A percentile compares a stretch with the other conserved stretches of the same genome.
Conservation (phyloP, 2,888 invertebrate species). For the Antheraea yamamai region DNA sequence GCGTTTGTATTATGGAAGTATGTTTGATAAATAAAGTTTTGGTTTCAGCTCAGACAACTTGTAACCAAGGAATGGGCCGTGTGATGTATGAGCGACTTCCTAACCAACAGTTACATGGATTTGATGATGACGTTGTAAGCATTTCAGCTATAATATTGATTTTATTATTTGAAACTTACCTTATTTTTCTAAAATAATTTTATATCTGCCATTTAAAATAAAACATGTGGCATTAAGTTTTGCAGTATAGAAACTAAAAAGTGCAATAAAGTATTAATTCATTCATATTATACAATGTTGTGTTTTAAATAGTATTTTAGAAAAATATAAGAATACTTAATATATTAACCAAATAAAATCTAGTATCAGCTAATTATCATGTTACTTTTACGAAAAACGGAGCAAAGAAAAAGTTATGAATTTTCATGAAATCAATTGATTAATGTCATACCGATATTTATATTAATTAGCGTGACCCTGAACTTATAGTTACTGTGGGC, state of each 20-base stretch:
- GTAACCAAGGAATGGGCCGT: constrained; percentile 94
- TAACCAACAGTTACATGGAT: constrained; percentile 94
- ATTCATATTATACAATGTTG: too few species aligned
- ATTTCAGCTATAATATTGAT: constrained; percentile 14
- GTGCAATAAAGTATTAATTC: too few species aligned
- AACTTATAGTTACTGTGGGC: background rate
- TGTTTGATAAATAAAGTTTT: constrained; percentile 18
- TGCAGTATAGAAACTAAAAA: too few species aligned
- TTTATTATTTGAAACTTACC: background rate
- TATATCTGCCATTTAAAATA: background rate
- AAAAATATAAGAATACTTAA: too few species aligned
- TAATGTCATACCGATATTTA: too few species aligned
- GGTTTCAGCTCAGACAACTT: constrained; percentile 91
- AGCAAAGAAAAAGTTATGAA: too few species aligned
- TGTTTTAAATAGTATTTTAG: too few species aligned
- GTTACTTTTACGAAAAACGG: too few species aligned
- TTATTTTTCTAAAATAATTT: background rate
- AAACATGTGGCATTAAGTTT: too few species aligned
- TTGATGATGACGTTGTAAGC: constrained; percentile 93
- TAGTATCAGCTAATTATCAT: too few species aligned
- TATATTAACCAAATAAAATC: too few species aligned
- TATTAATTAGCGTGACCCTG: background rate
- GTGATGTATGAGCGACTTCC: constrained; percentile 94
- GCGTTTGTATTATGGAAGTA: background rate
- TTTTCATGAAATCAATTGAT: too few species aligned